Evolutionary conservation across 2,888 invertebrate species (phyloP), one percentile per base, ranked within the genome.

Genomic region (Lasius fuliginosus): DNA sequence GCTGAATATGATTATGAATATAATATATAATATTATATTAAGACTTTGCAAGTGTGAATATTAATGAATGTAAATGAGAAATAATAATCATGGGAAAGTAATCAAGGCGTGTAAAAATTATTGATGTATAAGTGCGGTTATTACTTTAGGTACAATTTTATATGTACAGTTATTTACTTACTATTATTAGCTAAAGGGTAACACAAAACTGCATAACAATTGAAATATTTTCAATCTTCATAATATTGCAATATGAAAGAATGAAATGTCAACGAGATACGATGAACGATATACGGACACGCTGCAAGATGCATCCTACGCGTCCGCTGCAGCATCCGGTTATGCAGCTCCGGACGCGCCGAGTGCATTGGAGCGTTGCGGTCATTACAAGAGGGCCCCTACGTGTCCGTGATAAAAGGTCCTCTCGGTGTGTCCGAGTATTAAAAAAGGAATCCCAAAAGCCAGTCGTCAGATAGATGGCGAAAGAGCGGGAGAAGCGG

Each of bases 321-420:
- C 67, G 77, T 56, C 67, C 77, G 71, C 60, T 42, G 60, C 60
- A 79, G 73, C 58, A 73, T 73, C 74, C 85, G 85, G 86, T 86
- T 86, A 85, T 79, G 86, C 88, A 73, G 77, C 82, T 77, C 56
- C 79, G 83, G 79, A 81, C 83, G 77, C 85, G 77, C 85, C 88
- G 89, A 86, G 88, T 88, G 91, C 92, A 92, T 83, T 90, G 87
- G 86, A 92, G 90, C 92, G 92, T 93, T 92, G 91, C 93, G 88
- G 83, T 90, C 90, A 88, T 90, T 90, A 90, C 88, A 79, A 64
- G 82, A 49, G 75, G 73, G 62, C 65, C 69, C 58, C 90, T 92
- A 92, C 93, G 92, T 93, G 93, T 92, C 89, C 91, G 91, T 90
- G 92, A 92, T 92, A 92, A 92, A 92, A 90, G 92, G 88, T 91